phyloP scores from a whole-genome alignment of 1,140 invertebrate species.

The Rhyacophila brunnea region DNA sequence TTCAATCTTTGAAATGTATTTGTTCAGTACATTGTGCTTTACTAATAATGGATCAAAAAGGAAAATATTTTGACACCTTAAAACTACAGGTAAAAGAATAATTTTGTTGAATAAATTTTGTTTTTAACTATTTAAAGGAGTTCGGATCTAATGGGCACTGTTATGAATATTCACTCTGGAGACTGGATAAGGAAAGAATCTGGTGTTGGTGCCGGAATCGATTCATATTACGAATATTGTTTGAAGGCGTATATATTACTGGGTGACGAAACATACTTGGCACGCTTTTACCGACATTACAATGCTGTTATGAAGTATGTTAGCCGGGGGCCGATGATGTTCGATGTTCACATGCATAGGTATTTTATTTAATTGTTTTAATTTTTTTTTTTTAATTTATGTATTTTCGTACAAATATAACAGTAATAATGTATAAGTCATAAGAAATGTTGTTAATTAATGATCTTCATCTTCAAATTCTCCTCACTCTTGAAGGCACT shows the following conservation, averaged over 20 bases:
- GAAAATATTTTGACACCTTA: too few species aligned
- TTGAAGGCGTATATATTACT: slow-evolving; percentile 88
- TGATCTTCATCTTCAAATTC: too few species aligned
- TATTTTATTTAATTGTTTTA: slow-evolving; percentile 27
- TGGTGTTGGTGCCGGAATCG: slow-evolving; percentile 97
- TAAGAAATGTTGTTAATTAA: too few species aligned
- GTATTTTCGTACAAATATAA: neutral
- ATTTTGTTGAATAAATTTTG: too few species aligned
- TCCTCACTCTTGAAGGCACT: too few species aligned
- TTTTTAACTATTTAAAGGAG: too few species aligned
- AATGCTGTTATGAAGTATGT: slow-evolving; percentile 98
- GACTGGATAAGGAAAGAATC: slow-evolving; percentile 96
- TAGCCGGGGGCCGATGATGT: slow-evolving; percentile 88
- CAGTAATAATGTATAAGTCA: neutral
- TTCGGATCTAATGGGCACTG: slow-evolving; percentile 91
- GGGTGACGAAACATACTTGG: slow-evolving; percentile 87
- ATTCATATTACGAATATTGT: slow-evolving; percentile 98
- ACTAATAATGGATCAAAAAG: too few species aligned
- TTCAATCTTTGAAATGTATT: too few species aligned
- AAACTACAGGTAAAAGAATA: too few species aligned
- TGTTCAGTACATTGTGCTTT: too few species aligned
- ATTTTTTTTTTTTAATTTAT: too few species aligned
- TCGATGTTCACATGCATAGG: slow-evolving; percentile 98
- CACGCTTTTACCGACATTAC: slow-evolving; percentile 94
- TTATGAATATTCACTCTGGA: slow-evolving; percentile 94